Evolutionary conservation across 1,140 invertebrate species (phyloP), one percentile per base, ranked within the genome.

Genomic region (Temnothorax nylanderi): DNA sequence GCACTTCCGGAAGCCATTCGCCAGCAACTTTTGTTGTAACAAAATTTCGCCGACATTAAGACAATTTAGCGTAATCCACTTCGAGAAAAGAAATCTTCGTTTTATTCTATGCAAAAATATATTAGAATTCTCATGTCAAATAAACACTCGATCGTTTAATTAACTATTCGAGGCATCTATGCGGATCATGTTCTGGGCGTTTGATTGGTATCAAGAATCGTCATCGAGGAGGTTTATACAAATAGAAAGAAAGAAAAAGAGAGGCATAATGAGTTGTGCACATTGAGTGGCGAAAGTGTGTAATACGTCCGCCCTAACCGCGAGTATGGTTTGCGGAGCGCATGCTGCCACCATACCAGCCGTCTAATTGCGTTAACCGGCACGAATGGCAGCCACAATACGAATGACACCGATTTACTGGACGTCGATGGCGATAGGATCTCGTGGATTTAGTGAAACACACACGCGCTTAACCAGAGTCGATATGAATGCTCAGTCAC

Each of bases 361-460:
- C 86, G 91, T 92, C 87, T 93, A 93, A 93, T 93, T 92, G 90
- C 92, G 89, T 93, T 93, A 92, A 82, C 82, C 77, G 78, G 60
- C 89, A 85, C 89, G 89, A 93, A 93, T 92, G 91, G 89, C 90
- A 89, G 88, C 87, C 87, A 85, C 84, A 75, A 54, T 71, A 85
- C 56, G 58, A 91, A 87, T 91, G 92, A 92, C 93, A 92, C 91
- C 92, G 89, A 93, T 92, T 89, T 89, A 92, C 91, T 88, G 89
- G 21, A 88, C 81, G 75, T 87, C 78, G 62, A 86, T 41, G 74
- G 54, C 74, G 89, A 90, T 88, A 90, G 64, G 58, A 90, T 90
- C 89, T 88, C 56, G 67, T 32, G 47, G 64, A 67, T 90, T 90
- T 90, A 87, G 77, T 72, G 90, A 90, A 88, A 47, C 49, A 62